Evolutionary conservation across 2,888 invertebrate genomes (phyloP).

Genomic region (Nomada ruficornis): DNA sequence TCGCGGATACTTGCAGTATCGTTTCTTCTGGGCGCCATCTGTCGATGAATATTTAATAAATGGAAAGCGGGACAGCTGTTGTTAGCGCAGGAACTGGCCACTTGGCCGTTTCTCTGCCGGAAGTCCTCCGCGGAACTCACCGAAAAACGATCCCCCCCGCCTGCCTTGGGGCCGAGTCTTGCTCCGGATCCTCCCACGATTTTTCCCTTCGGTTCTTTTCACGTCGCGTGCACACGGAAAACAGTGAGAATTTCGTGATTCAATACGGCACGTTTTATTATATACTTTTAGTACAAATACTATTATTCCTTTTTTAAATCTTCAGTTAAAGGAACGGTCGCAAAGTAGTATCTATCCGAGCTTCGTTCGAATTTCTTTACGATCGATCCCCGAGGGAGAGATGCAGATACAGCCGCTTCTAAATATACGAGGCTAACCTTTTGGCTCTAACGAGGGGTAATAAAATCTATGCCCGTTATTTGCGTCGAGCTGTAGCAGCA

Average conservation of each 20-base stretch:
- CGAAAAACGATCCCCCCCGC: conserved; percentile 50
- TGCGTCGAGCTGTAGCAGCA: conserved; percentile 10
- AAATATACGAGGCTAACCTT: conserved; percentile 54
- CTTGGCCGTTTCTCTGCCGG: conserved; percentile 54
- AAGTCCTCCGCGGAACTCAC: conserved; percentile 51
- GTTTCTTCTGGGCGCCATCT: conserved; percentile 32
- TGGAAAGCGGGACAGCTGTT: conserved; percentile 61
- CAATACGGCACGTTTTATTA: too few relatives aligned
- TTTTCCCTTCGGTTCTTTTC: not conserved
- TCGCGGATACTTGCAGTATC: conserved; percentile 2
- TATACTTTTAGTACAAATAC: too few relatives aligned
- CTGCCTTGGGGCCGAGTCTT: not conserved
- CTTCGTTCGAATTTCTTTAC: not conserved
- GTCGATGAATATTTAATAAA: conserved; percentile 63
- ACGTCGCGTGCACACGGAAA: too few relatives aligned
- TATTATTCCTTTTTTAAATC: too few relatives aligned
- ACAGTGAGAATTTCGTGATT: too few relatives aligned
- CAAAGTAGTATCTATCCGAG: not conserved
- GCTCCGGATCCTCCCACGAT: not conserved
- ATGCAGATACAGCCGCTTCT: conserved; percentile 12
- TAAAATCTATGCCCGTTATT: conserved; percentile 45
- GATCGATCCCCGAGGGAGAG: conserved; percentile 15
- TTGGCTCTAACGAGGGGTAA: conserved; percentile 17
- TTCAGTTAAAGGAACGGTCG: not conserved
- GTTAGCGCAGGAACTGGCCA: conserved; percentile 61